A percentile compares a stretch with the other conserved stretches of the same genome.
Evolutionary conservation across 2,888 invertebrate species (phyloP).

Genomic region (Pardosa pseudoannulata): DNA sequence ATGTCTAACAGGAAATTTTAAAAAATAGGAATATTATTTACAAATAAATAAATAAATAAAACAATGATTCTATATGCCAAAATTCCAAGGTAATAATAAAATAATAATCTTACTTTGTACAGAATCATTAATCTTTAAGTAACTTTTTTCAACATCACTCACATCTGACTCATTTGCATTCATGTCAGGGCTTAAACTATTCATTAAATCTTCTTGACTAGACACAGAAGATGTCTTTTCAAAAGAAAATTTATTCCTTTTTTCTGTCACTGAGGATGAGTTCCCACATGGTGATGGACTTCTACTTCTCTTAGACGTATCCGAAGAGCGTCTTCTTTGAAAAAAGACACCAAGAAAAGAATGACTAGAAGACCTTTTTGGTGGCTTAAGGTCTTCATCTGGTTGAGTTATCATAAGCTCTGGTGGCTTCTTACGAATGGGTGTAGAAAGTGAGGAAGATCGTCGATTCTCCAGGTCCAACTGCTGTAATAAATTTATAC

Average conservation of each 20-base stretch:
- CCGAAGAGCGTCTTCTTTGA: slow-evolving; percentile 55
- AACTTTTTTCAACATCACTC: slow-evolving; percentile 48
- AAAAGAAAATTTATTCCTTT: slow-evolving; percentile 22
- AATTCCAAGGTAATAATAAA: too few relatives aligned
- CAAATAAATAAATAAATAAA: too few relatives aligned
- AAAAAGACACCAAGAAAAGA: slow-evolving; percentile 54
- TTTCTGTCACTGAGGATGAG: slow-evolving; percentile 13
- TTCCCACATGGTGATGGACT: slow-evolving; percentile 47
- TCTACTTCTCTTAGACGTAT: slow-evolving; percentile 51
- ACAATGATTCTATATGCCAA: too few relatives aligned
- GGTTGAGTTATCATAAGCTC: slow-evolving; percentile 66
- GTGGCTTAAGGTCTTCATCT: slow-evolving; percentile 45
- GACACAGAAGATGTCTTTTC: slow-evolving; percentile 52
- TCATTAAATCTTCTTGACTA: slow-evolving; percentile 54
- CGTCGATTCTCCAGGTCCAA: slow-evolving; percentile 53
- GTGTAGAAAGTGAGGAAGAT: slow-evolving; percentile 64
- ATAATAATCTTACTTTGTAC: slow-evolving; percentile 45
- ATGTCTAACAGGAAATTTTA: too few relatives aligned
- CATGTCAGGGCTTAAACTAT: slow-evolving; percentile 2
- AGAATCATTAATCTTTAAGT: slow-evolving; percentile 36
- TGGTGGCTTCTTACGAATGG: slow-evolving; percentile 46
- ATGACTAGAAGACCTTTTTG: slow-evolving; percentile 57
- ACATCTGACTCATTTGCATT: slow-evolving; percentile 31
- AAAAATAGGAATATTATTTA: too few relatives aligned
- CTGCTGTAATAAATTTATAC: slow-evolving; percentile 38